These are phyloP conservation scores for Papilio demoleus DNA, from an alignment of 2,888 invertebrate genomes.

Conservation along the genomic window DNA sequence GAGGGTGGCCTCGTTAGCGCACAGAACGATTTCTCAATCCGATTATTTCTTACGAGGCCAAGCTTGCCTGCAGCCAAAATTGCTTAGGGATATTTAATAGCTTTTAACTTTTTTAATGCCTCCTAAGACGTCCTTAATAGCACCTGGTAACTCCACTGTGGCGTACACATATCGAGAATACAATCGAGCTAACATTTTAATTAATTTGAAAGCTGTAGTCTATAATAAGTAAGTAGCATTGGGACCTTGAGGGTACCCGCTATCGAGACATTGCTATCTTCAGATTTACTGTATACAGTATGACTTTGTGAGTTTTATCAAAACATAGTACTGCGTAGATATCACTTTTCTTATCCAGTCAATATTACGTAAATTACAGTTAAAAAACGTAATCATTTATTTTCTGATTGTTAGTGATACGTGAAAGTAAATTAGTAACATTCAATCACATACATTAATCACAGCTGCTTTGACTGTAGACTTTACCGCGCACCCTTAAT, in stretches of 20 bases:
- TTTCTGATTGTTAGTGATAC: background rate
- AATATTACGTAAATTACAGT: background rate
- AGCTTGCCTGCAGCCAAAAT: background rate
- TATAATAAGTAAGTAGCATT: too few relatives aligned
- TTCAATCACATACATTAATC: slow-evolving; percentile 50
- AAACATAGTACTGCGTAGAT: too few relatives aligned
- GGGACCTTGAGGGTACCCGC: too few relatives aligned
- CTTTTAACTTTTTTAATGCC: background rate
- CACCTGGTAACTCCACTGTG: too few relatives aligned
- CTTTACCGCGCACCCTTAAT: slow-evolving; percentile 23
- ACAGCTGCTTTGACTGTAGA: slow-evolving; percentile 50
- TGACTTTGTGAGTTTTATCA: too few relatives aligned
- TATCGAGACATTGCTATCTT: too few relatives aligned
- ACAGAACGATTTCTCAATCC: slow-evolving; percentile 6
- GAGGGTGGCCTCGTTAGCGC: slow-evolving; percentile 28
- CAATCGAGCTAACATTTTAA: too few relatives aligned
- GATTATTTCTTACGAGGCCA: slow-evolving; percentile 1
- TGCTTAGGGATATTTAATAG: background rate
- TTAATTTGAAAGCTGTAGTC: too few relatives aligned
- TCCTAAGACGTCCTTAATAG: background rate
- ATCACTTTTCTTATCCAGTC: background rate
- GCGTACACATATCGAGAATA: too few relatives aligned
- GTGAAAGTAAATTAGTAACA: background rate
- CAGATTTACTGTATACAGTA: too few relatives aligned
- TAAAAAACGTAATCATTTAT: background rate